Evolutionary conservation across 2,797 vertebrate species (phyloP).

Genomic region (Pachyuromys duprasi): DNA sequence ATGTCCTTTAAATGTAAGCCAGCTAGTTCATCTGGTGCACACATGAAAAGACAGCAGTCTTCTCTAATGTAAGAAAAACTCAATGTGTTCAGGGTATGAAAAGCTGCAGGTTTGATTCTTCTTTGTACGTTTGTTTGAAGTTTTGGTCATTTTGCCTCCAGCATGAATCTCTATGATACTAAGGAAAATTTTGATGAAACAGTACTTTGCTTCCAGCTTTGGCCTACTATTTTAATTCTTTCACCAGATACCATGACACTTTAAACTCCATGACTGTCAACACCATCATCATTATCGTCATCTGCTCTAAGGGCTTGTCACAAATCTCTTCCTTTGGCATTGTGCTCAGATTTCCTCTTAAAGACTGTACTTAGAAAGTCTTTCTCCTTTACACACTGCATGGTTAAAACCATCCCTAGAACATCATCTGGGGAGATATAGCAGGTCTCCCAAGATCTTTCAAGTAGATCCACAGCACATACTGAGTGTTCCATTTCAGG

Average conservation of each 20-base stretch:
- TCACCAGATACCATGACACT: background rate
- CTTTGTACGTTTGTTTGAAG: background rate
- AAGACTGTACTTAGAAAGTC: background rate
- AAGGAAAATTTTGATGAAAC: background rate
- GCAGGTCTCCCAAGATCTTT: background rate
- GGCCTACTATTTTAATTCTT: background rate
- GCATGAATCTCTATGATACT: slow-evolving; percentile 4
- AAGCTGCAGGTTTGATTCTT: background rate
- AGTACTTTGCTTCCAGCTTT: slow-evolving; percentile 24
- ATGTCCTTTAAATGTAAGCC: slow-evolving; percentile 47
- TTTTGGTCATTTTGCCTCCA: background rate
- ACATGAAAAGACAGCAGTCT: background rate
- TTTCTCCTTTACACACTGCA: background rate
- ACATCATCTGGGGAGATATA: background rate
- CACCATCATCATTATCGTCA: background rate
- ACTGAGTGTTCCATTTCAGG: background rate
- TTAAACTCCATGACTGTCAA: slow-evolving; percentile 17
- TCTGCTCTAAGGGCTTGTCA: background rate
- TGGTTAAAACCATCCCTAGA: background rate
- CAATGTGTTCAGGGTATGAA: background rate
- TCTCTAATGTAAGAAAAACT: background rate
- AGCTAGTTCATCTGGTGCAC: slow-evolving; percentile 48
- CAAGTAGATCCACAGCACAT: background rate
- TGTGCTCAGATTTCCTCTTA: background rate
- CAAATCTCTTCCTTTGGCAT: background rate